These are phyloP conservation scores for Lophius americanus DNA, from an alignment of 2,797 vertebrate genomes.

Conservation along the genomic window DNA sequence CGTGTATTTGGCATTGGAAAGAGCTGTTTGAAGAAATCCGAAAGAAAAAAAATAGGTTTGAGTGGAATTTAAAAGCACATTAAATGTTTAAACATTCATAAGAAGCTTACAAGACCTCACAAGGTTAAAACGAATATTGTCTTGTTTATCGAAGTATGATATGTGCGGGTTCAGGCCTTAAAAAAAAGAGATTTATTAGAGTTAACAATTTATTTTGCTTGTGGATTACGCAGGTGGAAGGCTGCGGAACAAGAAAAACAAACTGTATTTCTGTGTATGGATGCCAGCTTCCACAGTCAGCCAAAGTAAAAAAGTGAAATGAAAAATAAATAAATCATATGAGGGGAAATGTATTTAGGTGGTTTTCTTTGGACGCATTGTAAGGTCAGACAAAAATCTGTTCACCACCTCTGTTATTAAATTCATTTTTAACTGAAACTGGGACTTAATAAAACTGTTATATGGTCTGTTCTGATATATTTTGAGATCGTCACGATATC, in stretches of 20 bases:
- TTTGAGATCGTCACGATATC: slow-evolving; percentile 12
- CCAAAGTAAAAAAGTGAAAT: neutral
- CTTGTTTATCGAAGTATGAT: neutral
- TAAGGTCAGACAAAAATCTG: neutral
- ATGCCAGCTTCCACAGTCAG: slow-evolving; percentile 3
- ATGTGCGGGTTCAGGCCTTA: too few species aligned
- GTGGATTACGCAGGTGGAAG: neutral
- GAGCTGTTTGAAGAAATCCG: neutral
- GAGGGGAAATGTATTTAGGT: neutral
- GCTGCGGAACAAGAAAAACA: neutral
- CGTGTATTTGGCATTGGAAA: neutral
- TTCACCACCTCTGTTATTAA: neutral
- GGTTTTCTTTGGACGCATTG: neutral
- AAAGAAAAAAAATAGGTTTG: neutral
- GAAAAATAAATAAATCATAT: slow-evolving; percentile 11
- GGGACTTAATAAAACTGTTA: neutral
- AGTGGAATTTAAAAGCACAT: neutral
- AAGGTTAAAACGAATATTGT: neutral
- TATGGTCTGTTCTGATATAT: slow-evolving; percentile 5
- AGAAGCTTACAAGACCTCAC: neutral
- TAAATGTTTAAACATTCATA: neutral
- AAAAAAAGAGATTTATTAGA: neutral
- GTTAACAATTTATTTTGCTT: neutral
- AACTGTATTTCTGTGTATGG: neutral
- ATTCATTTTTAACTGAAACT: slow-evolving; percentile 1